A percentile compares a stretch with the other conserved stretches of the same genome.
Evolutionary conservation across 1,140 invertebrate genomes (phyloP).

Genomic region (Cydia pomonella): DNA sequence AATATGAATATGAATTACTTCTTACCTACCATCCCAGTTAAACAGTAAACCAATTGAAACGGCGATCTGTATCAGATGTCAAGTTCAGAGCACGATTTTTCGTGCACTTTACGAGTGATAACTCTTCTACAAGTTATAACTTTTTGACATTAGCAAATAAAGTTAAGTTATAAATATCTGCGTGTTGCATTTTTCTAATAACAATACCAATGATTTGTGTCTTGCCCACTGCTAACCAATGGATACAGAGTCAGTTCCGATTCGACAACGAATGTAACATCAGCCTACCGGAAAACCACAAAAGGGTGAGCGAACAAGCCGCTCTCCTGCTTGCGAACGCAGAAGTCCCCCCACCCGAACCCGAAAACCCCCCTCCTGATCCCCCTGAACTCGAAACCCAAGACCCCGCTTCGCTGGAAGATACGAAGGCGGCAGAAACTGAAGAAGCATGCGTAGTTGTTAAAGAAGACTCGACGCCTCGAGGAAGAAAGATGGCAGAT

Average conservation of each 20-base stretch:
- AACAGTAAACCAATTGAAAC: no score
- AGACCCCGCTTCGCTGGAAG: slow-evolving; percentile 61
- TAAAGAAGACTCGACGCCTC: slow-evolving; percentile 71
- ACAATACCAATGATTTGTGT: slow-evolving; percentile 40
- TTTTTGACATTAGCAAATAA: no score
- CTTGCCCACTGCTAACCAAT: slow-evolving; percentile 70
- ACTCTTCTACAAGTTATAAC: no score
- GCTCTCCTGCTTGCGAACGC: slow-evolving; percentile 69
- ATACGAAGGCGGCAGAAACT: slow-evolving; percentile 52
- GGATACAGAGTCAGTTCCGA: slow-evolving; percentile 96
- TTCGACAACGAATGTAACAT: slow-evolving; percentile 99
- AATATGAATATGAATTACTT: no score
- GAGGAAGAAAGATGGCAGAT: slow-evolving; percentile 65
- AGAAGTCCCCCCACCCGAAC: slow-evolving; percentile 49
- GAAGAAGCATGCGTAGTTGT: slow-evolving; percentile 70
- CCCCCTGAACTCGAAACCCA: slow-evolving; percentile 46
- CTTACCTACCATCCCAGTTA: no score
- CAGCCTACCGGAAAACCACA: slow-evolving; percentile 96
- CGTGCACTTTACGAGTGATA: no score
- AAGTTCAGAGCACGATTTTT: no score
- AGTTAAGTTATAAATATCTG: not conserved
- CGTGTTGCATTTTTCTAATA: not conserved
- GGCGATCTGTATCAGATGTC: no score
- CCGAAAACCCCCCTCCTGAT: slow-evolving; percentile 43
- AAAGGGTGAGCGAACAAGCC: slow-evolving; percentile 91